Evolutionary conservation across 2,113 vertebrate genomes (phyloP).

Genomic region (Lepisosteus oculatus): DNA sequence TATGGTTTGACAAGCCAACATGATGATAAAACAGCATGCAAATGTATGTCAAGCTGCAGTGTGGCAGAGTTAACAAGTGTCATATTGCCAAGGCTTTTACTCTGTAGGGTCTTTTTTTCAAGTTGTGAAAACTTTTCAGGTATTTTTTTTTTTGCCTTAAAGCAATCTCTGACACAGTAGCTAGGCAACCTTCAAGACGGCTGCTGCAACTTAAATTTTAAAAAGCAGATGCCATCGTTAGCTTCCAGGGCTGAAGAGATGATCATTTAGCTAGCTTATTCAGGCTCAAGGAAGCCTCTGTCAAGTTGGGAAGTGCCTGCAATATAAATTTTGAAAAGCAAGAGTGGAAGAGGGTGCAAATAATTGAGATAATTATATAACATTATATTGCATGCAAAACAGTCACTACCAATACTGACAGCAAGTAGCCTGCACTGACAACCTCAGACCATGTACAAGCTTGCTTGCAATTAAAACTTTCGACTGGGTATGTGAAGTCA

Average conservation of each 20-base stretch:
- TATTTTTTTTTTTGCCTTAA: conserved; percentile 12
- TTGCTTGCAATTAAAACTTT: background rate
- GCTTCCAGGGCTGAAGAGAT: conserved; percentile 21
- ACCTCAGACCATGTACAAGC: conserved; percentile 45
- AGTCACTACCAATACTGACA: conserved; percentile 34
- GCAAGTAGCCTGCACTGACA: conserved; percentile 46
- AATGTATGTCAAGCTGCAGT: conserved; percentile 29
- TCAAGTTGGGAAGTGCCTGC: conserved; percentile 12
- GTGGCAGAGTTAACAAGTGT: conserved; percentile 17
- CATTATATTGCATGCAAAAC: conserved; percentile 43
- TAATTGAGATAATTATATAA: conserved; percentile 37
- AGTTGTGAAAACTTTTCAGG: conserved; percentile 19
- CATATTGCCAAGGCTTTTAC: conserved; percentile 9
- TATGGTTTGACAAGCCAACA: conserved; percentile 5
- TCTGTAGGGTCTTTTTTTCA: conserved; percentile 2
- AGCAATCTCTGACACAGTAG: background rate
- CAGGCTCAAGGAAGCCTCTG: conserved; percentile 9
- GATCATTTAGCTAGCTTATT: conserved; percentile 24
- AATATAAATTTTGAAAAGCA: background rate
- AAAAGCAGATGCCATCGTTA: conserved; percentile 25
- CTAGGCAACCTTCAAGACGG: conserved; percentile 16
- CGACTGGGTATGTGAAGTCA: background rate
- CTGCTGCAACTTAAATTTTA: conserved; percentile 7
- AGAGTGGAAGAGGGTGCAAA: conserved; percentile 25
- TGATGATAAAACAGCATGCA: conserved; percentile 34